Evolutionary conservation across 92 coral and sea anemone species (phyloP), one percentile per base, ranked within the genome.

Genomic region (Hydrozoanthus gracilis): DNA sequence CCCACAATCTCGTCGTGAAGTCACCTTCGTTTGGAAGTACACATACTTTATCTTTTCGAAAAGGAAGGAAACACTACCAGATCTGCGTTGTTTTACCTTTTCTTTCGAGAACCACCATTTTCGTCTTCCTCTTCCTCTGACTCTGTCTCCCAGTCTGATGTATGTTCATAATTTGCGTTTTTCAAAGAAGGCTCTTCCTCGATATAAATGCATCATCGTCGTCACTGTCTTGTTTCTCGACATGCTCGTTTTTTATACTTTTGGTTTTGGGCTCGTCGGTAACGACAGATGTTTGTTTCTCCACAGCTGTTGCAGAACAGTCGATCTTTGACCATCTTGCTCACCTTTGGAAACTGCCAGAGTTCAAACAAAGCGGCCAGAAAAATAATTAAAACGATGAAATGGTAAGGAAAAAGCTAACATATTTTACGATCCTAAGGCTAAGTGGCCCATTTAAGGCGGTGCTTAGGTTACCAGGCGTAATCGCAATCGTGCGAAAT

Each of bases 181-280:
- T 27, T 27, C 39, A 27, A 27, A 27, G 39, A 27, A 27, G 90
- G 90, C 73, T 87, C 90, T 87, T 87, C 90, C 64, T 77, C 89
- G 56, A 55, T 87, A 27, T 27, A 27, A 20, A 64, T n/a, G 18
- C 90, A 87, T 79, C 67, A 35, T 77, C 58, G 66, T 50, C 71
- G 12, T 86, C 89, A 61, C 17, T 54, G 64, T 58, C 84, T 15
- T 76, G 71, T 10, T 27, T 27, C 39, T 27, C 39, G 39, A 27
- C 39, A 27, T 27, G 39, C 39, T 27, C 39, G 39, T 27, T 27
- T 27, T 27, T 2, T 0, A 27, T 27, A 27, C 39, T 27, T 27
- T 27, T 27, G 39, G 39, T 27, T 27, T 27, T 27, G 39, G 39
- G 39, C 39, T 27, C 39, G 39, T 27, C 39, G 39, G 39, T 27